Evolutionary conservation across 2,888 invertebrate genomes (phyloP), one percentile per base, ranked within the genome.

Genomic region (Byasa hedistus): DNA sequence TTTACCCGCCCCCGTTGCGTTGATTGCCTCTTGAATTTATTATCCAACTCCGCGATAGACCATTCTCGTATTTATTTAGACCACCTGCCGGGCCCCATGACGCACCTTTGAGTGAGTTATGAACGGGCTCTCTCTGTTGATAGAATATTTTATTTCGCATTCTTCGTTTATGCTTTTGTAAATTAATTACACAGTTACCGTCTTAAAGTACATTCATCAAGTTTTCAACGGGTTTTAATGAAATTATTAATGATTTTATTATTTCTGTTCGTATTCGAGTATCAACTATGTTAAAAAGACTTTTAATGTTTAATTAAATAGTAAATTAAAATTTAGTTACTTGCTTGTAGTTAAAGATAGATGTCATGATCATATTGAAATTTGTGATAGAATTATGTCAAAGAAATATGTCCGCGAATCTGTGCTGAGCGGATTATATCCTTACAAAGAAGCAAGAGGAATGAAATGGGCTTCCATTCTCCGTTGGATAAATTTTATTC

Each of bases 11-110:
- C 84, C 87, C 77, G 87, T 82, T 80, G 88, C 89, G 91, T 89
- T 91, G 91, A 91, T 91, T 91, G 92, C 91, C 89, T 91, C 87
- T 87, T 91, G 91, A 91, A 91, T 91, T 91, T 91, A 91, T 91
- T 91, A 91, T 77, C 87, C 85, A 86, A 85, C 85, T 86, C 82
- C 76, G 79, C 83, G 81, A 89, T 90, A 88, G 86, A 84, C 84
- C 87, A 86, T 89, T 89, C 86, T 85, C 88, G 87, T 89, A 91
- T 91, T 91, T 91, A 91, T 91, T 89, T 90, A 86, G 89, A 89
- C 89, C 91, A 91, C 91, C 91, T 90, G 90, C 87, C 83, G 82
- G 75, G 87, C 82, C 77, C 76, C 79, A 78, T 78, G 76, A 84
- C 84, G 80, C 82, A 82, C 78, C 82, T 80, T 82, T 76, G 81